Base-by-base conservation (phyloP, 1,140 invertebrate species). In the Drosophila chauvacae region DNA sequence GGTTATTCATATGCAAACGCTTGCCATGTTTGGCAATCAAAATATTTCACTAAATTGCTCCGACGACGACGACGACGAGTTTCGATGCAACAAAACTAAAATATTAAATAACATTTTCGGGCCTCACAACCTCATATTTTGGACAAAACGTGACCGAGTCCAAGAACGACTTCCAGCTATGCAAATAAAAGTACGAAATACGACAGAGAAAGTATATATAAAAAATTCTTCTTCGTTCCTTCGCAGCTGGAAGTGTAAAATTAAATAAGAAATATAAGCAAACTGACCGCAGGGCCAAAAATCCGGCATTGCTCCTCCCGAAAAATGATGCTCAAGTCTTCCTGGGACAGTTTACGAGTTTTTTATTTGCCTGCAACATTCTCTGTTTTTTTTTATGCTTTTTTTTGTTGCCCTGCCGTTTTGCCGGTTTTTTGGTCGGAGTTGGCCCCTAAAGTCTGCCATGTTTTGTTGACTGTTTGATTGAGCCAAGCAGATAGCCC, bases 11-110 rank as follows among this genome's bases (percentile, higher is more conserved):
- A 88, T 84, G 84, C 80, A 87, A 87, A 74, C 83, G 84, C 84
- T 71, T 50, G 51, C 62, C 81, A 83, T 88, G 65, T 88, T 88
- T 88, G 84, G 85, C 84, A 88, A 88, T 88, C 84, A 88, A 88
- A 87, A 88, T 88, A 88, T 88, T 88, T 88, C 85, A 81, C 80
- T 90, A 90, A 88, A 88, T 88, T 90, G 85, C 77, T 74, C 77
- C 69, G 63, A 23, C 75, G 60, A 13, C 33, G 51, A 37, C 51
- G 23, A 23, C 23, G 23, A 0, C 26, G 26, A 28, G 26, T 66
- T 60, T 18, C 26, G 66, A 39, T 56, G 48, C 56, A 61, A n/a
- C 64, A 80, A 71, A 76, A 84, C 82, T 80, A 87, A 87, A 90
- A 81, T 84, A 85, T 88, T 90, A 84, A 90, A 90, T 85, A 87